Conservation (phyloP, 1,140 invertebrate genomes). For the Nylanderia fulva region DNA sequence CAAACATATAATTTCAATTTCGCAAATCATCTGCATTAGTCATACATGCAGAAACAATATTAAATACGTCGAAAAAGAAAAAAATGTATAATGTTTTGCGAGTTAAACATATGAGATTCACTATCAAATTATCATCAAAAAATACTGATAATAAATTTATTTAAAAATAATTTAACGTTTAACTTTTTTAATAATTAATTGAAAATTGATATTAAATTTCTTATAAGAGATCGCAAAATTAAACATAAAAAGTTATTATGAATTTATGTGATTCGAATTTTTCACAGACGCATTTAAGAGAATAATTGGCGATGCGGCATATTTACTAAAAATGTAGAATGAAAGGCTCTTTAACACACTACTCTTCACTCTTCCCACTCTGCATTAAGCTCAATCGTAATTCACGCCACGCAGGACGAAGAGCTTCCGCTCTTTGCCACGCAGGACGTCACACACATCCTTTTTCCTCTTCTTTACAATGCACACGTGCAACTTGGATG, state of each 20-base stretch:
- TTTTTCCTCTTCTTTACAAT: slow-evolving; percentile 74
- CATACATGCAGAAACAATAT: not conserved
- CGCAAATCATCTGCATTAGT: slow-evolving; percentile 12
- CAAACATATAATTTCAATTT: slow-evolving; percentile 24
- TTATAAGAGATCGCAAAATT: not conserved
- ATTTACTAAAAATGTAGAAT: not conserved
- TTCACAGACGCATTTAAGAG: not conserved
- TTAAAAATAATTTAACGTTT: too few relatives aligned
- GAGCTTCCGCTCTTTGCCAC: slow-evolving; percentile 76
- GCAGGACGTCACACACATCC: slow-evolving; percentile 81
- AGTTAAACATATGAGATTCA: not conserved
- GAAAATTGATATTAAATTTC: not conserved
- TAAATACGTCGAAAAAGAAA: not conserved
- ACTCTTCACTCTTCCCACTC: slow-evolving; percentile 6
- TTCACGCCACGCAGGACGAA: slow-evolving; percentile 75
- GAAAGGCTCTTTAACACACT: not conserved
- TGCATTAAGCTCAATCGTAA: slow-evolving; percentile 63
- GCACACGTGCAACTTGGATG: slow-evolving; percentile 62
- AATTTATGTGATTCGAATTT: not conserved
- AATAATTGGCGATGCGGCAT: not conserved
- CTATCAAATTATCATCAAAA: not conserved
- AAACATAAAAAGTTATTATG: not conserved
- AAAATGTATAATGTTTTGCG: not conserved
- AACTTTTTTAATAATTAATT: not conserved
- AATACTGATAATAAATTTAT: not conserved